Conservation (phyloP, 2,797 vertebrate species). For the Potorous gilbertii region DNA sequence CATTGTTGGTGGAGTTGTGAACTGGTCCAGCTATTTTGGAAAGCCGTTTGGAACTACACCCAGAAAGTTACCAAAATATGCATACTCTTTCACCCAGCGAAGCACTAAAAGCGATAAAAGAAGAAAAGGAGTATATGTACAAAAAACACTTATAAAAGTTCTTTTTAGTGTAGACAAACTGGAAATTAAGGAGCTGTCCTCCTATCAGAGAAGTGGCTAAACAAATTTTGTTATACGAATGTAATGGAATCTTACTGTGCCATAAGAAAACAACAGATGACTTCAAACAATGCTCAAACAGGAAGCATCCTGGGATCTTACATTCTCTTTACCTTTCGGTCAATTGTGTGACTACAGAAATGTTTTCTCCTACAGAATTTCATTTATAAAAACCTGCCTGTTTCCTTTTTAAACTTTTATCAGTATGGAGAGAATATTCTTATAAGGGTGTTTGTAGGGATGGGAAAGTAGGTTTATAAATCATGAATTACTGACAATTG, state of each 20-base stretch:
- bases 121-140: background rate
- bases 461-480: background rate
- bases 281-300: background rate
- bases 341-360: background rate
- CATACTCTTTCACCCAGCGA: background rate
- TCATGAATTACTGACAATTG: background rate
- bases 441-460: background rate
- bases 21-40: too few relatives aligned
- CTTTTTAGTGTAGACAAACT: background rate
- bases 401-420: background rate
- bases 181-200: background rate
- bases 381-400: background rate
- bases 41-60: too few relatives aligned
- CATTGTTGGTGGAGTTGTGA: background rate
- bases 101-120: background rate
- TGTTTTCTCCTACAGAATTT: background rate
- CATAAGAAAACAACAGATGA: background rate
- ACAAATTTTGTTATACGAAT: background rate
- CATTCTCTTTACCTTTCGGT: background rate
- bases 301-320: background rate
- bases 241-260: background rate
- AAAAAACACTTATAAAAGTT: background rate
- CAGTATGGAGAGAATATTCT: background rate
- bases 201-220: background rate
- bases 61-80: background rate